A percentile compares a stretch with the other conserved stretches of the same genome.
Evolutionary conservation across 2,797 vertebrate species (phyloP).

Genomic region (Phrynocephalus guinanensis): DNA sequence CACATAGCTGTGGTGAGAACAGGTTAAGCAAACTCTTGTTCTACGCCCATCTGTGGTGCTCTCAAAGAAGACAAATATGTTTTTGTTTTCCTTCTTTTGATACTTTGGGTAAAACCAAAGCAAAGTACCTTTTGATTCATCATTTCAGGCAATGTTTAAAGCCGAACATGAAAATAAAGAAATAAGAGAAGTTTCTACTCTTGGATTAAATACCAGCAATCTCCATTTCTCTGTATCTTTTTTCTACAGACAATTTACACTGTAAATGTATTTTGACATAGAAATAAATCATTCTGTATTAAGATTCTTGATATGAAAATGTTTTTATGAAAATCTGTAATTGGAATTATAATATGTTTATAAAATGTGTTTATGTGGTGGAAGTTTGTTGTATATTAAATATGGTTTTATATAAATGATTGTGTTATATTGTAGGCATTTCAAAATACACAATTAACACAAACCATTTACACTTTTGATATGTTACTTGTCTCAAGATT

Average conservation of each 20-base stretch:
- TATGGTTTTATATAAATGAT: conserved; percentile 81
- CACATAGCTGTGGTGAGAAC: conserved; percentile 22
- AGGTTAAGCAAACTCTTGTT: conserved; percentile 34
- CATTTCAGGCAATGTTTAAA: conserved; percentile 61
- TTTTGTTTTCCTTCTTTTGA: conserved; percentile 54
- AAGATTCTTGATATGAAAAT: conserved; percentile 81
- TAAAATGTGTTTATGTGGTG: conserved; percentile 81
- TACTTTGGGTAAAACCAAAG: conserved; percentile 57
- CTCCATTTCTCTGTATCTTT: conserved; percentile 74
- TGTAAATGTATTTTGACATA: conserved; percentile 84
- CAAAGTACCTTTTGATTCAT: conserved; percentile 54
- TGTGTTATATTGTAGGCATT: conserved; percentile 84
- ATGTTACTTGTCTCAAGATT: conserved; percentile 5
- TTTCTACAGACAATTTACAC: conserved; percentile 75
- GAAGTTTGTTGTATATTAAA: conserved; percentile 82
- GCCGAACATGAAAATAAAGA: conserved; percentile 63
- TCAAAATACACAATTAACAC: conserved; percentile 63
- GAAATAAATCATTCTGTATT: conserved; percentile 80
- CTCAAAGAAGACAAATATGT: conserved; percentile 47
- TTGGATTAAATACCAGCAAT: conserved; percentile 76
- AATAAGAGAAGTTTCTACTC: conserved; percentile 64
- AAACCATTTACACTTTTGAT: conserved; percentile 46
- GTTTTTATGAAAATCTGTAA: conserved; percentile 82
- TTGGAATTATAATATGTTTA: conserved; percentile 79
- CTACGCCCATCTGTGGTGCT: conserved; percentile 40